Percentiles rank a stretch among this genome's conserved stretches.
phyloP scores from a whole-genome alignment of 2,113 vertebrate species.

The Aldabrachelys gigantea region DNA sequence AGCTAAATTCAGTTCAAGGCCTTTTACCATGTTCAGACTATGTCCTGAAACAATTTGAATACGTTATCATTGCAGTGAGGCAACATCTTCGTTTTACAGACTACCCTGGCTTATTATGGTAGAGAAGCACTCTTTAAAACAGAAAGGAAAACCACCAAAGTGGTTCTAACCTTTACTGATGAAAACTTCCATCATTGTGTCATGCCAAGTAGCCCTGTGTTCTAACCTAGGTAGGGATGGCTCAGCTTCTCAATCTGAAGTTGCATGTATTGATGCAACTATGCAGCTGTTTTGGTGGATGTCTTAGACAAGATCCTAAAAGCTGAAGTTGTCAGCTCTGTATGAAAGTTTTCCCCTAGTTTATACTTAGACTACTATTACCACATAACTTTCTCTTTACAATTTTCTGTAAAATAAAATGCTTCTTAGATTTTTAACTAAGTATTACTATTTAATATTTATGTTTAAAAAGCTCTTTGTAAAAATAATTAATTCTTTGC shows the following conservation, averaged over 20 bases:
- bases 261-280: neutral
- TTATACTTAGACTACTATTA: neutral
- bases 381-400: fast-evolving
- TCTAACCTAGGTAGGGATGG: neutral
- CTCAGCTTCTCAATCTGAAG: neutral
- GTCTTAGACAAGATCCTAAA: fast-evolving
- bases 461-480: neutral
- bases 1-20: neutral
- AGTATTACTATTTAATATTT: neutral
- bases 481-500: neutral
- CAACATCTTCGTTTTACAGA: neutral
- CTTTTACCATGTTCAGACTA: neutral
- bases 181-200: neutral
- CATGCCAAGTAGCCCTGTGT: neutral
- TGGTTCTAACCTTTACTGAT: neutral
- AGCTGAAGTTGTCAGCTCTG: neutral
- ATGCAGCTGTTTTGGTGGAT: neutral
- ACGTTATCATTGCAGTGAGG: neutral
- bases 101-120: neutral
- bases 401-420: neutral
- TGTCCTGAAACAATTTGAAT: neutral
- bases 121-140: neutral
- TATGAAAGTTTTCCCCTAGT: neutral
- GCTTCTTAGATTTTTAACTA: neutral
- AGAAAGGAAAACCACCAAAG: neutral